A percentile compares a stretch with the other conserved stretches of the same genome.
phyloP scores from a whole-genome alignment of 2,113 vertebrate species.

The Corydoras maculifer region DNA sequence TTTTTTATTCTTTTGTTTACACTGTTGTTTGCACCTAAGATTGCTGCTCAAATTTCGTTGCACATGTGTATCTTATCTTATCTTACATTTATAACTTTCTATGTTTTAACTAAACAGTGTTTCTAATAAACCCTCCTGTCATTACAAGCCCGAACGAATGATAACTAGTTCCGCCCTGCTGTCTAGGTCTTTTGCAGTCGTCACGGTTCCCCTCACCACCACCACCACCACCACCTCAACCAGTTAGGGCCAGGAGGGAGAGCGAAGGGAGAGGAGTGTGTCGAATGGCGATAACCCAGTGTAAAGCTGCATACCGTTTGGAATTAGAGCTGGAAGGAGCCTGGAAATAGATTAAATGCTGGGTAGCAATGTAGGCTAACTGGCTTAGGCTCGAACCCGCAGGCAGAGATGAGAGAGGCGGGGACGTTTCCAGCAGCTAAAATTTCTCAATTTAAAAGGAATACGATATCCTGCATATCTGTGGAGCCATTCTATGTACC shows the following conservation, averaged over 20 bases:
- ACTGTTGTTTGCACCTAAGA: too few relatives aligned
- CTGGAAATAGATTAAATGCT: constrained; percentile 24
- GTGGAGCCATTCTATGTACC: too few relatives aligned
- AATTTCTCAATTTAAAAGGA: constrained; percentile 2
- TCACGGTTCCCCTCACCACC: background rate
- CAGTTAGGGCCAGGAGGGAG: constrained; percentile 15
- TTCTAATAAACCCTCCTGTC: constrained; percentile 21
- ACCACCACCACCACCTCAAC: background rate
- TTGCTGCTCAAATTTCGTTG: too few relatives aligned
- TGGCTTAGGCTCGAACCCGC: background rate
- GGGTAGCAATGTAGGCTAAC: constrained; percentile 9
- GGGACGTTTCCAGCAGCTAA: background rate
- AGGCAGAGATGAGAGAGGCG: background rate
- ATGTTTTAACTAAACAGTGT: background rate
- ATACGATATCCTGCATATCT: too few relatives aligned
- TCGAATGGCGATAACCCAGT: constrained; percentile 64
- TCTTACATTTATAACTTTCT: background rate
- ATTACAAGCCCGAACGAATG: constrained; percentile 19
- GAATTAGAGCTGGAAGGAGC: constrained; percentile 39
- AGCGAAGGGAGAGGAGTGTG: constrained; percentile 54
- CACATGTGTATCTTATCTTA: too few relatives aligned
- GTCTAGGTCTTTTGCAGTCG: constrained; percentile 11
- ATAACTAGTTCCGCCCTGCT: constrained; percentile 19
- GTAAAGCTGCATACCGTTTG: constrained; percentile 42
- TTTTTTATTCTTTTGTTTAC: too few relatives aligned